Evolutionary conservation across 2,113 vertebrate species (phyloP).

Genomic region (Tachysurus fulvidraco): DNA sequence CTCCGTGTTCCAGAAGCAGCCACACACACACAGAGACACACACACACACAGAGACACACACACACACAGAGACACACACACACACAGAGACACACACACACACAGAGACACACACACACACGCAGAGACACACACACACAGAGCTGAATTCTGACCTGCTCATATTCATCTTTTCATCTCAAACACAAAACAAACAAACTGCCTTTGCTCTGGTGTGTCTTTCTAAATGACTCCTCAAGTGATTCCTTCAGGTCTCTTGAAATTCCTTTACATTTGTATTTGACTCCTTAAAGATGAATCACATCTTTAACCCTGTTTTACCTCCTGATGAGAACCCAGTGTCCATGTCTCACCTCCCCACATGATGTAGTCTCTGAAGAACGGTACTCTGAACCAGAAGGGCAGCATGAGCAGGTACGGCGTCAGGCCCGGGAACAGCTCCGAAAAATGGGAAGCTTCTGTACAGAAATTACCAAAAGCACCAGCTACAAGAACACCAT

Average conservation of each 20-base stretch:
- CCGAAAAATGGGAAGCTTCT: slow-evolving; percentile 71
- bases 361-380: slow-evolving; percentile 81
- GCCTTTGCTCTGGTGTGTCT: not conserved
- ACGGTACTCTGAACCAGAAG: slow-evolving; percentile 76
- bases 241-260: not conserved
- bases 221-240: not conserved
- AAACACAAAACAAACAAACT: not conserved
- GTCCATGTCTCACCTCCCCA: slow-evolving; percentile 64
- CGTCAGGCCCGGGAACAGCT: slow-evolving; percentile 71
- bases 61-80: not conserved
- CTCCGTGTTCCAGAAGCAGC: too few species aligned
- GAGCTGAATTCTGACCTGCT: too few species aligned
- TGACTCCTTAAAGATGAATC: not conserved
- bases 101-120: not conserved
- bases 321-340: not conserved
- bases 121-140: not conserved
- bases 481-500: slow-evolving; percentile 72
- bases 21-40: not conserved
- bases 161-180: not conserved
- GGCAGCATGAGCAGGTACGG: slow-evolving; percentile 77
- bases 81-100: not conserved
- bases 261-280: not conserved
- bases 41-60: not conserved
- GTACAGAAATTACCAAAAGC: slow-evolving; percentile 82
- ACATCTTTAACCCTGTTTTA: not conserved